Base-by-base conservation (phyloP, 2,113 vertebrate species). In the Tricholaema leucomelas region DNA sequence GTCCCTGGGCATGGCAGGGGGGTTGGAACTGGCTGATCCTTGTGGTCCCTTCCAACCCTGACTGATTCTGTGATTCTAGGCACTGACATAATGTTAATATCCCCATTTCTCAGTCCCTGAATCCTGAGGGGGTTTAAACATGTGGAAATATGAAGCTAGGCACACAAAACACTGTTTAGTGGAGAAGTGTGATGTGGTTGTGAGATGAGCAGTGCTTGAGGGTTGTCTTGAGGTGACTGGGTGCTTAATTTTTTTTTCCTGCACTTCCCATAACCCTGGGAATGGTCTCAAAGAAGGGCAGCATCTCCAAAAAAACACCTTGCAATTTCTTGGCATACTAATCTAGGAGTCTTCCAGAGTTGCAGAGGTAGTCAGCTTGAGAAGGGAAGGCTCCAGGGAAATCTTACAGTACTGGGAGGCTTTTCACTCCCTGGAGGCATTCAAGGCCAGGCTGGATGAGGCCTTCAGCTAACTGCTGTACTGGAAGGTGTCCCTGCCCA, bases 171-270 rank as follows among this genome's bases (percentile, higher is more conserved):
- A 3, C 52, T 75, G 7, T 66, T 46, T 27, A 82, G 18, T 75
- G 54, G 50, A 77, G 71, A 40, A 50, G 76, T 7, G 10, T 50
- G 61, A 8, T 86, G 73, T 30, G 79, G 42, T 5, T 90, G 76
- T 54, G 70, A 81, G 73, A 9, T 61, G 83, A 67, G 30, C 30
- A 50, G 17, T 4, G 33, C 33, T 76, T 73, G 40, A 13, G 88
- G 86, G 59, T 85, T 93, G 88, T 67, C 75, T 92, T 42, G 59
- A 85, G 87, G 86, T 92, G 71, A 63, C 25, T 24, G 9, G 36
- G 50, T 66, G 31, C 56, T 86, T 23, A 28, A 24, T 0, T 0
- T 28, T 76, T 81, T 90, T 79, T 30, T 40, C 15, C n/a, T 38
- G 27, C 17, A 18, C 24, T 78, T 90, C 66, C 46, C 78, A 24